These are phyloP conservation scores for Tenthredo scrophulariae DNA, from an alignment of 2,888 invertebrate genomes.

Conservation along the genomic window DNA sequence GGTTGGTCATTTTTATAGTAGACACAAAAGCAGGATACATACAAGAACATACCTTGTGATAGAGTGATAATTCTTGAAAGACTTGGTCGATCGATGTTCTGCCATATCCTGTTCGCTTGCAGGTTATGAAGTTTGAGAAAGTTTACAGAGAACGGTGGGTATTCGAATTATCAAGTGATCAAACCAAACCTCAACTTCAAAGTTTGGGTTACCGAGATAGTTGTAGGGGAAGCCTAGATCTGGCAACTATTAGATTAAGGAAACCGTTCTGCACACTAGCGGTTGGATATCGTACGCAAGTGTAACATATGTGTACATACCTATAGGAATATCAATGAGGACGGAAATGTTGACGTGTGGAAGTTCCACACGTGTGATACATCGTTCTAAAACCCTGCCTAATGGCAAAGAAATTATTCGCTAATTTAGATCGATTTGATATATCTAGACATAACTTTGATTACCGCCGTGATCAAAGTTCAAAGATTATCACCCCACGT, in stretches of 20 bases:
- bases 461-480: background rate
- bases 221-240: slow-evolving; percentile 27
- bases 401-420: background rate
- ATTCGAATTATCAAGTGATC: slow-evolving; percentile 47
- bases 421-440: background rate
- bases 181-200: slow-evolving; percentile 36
- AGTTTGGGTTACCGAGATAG: slow-evolving; percentile 48
- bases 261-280: slow-evolving; percentile 18
- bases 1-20: background rate
- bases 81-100: slow-evolving; percentile 18
- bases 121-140: slow-evolving; percentile 40
- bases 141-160: slow-evolving; percentile 17
- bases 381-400: background rate
- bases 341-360: background rate
- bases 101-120: slow-evolving; percentile 7
- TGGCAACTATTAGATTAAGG: slow-evolving; percentile 45
- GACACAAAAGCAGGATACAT: background rate
- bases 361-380: background rate
- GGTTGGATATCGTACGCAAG: slow-evolving; percentile 7
- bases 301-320: background rate
- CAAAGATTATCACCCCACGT: background rate
- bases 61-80: background rate
- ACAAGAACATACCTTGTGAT: background rate
- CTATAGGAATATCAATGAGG: background rate
- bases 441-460: background rate